Percentiles rank a stretch among this genome's conserved stretches.
Conservation (phyloP, 2,888 invertebrate genomes). For the Heliconius sara region DNA sequence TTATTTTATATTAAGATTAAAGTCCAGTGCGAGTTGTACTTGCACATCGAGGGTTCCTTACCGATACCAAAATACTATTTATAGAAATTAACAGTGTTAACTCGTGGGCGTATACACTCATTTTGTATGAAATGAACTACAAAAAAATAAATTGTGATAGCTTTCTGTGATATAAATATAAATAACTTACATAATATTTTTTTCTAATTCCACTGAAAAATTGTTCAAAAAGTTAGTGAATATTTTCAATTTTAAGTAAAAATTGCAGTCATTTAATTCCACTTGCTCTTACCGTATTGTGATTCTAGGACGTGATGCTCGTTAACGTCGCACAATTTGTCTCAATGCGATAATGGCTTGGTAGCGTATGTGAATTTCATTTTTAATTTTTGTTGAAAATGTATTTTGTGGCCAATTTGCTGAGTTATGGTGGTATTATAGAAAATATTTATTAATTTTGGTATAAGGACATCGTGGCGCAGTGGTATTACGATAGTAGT, state of each 20-base stretch:
- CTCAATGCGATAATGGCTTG: slow-evolving; percentile 8
- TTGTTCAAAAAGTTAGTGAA: background rate
- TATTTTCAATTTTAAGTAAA: slow-evolving; percentile 6
- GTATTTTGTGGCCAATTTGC: background rate
- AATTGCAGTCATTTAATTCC: background rate
- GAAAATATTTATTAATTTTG: background rate
- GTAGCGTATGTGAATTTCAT: slow-evolving; percentile 9
- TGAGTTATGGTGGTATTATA: background rate
- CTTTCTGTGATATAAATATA: too few species aligned
- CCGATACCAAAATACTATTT: too few species aligned
- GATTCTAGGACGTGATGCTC: slow-evolving; percentile 9
- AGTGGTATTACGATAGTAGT: background rate
- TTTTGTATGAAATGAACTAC: too few species aligned
- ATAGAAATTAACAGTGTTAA: too few species aligned
- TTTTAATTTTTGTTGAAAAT: background rate
- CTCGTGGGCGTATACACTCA: too few species aligned
- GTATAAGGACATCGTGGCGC: background rate
- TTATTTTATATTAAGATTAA: too few species aligned
- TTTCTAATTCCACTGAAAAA: background rate
- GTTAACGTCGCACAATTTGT: slow-evolving; percentile 1
- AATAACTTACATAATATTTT: background rate
- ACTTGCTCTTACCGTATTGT: background rate
- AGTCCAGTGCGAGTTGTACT: too few species aligned
- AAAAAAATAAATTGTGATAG: too few species aligned
- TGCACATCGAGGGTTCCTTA: too few species aligned